Evolutionary conservation across 1,140 invertebrate genomes (phyloP).

Genomic region (Neodiprion pinetum): DNA sequence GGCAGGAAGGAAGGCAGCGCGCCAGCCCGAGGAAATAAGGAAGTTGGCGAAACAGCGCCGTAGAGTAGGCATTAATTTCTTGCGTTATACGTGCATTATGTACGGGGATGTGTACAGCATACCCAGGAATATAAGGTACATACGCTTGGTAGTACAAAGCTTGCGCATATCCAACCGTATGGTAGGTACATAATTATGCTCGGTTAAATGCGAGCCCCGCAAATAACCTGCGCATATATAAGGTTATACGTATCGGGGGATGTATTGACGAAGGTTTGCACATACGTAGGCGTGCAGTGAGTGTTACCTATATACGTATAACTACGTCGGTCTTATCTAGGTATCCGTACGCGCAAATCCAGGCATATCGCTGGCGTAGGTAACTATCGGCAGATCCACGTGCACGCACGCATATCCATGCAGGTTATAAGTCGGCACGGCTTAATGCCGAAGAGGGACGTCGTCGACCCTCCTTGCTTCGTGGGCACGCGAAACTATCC

Average conservation of each 20-base stretch:
- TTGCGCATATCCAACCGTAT: neutral
- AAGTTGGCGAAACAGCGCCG: neutral
- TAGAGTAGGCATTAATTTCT: neutral
- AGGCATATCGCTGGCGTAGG: too few relatives aligned
- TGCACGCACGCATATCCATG: too few relatives aligned
- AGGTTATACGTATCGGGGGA: neutral
- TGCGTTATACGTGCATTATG: neutral
- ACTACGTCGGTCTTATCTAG: too few relatives aligned
- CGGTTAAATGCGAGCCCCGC: too few relatives aligned
- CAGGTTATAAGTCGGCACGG: neutral
- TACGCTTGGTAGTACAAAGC: neutral
- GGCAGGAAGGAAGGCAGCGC: too few relatives aligned
- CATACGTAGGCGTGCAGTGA: conserved; percentile 11
- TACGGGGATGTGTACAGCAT: neutral
- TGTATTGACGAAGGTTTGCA: conserved; percentile 3
- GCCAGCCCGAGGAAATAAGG: neutral
- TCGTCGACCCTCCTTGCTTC: neutral
- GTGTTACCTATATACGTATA: too few relatives aligned
- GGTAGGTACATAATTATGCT: too few relatives aligned
- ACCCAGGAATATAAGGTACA: neutral
- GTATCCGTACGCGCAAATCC: too few relatives aligned
- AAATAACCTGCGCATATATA: too few relatives aligned
- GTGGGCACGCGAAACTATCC: conserved; percentile 29
- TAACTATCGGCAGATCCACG: too few relatives aligned
- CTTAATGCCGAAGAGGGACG: neutral